phyloP scores from a whole-genome alignment of 1,140 invertebrate genomes.

The Drosophila quadrilineata region DNA sequence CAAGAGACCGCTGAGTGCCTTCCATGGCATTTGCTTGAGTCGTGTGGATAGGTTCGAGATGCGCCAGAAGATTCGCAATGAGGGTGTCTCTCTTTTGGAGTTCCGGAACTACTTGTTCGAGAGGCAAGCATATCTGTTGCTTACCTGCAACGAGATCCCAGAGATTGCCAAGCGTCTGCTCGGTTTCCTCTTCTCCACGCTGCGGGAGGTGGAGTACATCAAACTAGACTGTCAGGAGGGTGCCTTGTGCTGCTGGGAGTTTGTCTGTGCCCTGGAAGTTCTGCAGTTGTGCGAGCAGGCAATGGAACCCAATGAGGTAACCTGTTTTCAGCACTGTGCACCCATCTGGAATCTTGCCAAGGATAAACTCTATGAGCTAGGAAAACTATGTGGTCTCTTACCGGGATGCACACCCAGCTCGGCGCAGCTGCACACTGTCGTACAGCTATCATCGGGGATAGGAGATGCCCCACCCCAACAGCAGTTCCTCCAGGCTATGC shows the following conservation, averaged over 20 bases:
- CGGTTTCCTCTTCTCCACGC: conserved; percentile 73
- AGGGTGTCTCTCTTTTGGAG: conserved; percentile 90
- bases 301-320: conserved; percentile 84
- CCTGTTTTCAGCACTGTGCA: conserved; percentile 91
- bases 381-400: conserved; percentile 94
- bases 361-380: conserved; percentile 94
- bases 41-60: conserved; percentile 86
- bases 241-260: conserved; percentile 95
- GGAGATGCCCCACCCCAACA: conserved; percentile 84
- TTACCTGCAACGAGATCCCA: conserved; percentile 64
- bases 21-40: conserved; percentile 90
- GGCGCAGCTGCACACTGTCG: conserved; percentile 93
- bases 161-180: conserved; percentile 75
- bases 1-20: conserved; percentile 88
- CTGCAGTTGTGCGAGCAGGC: conserved; percentile 89
- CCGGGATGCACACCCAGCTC: conserved; percentile 91
- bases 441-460: conserved; percentile 94
- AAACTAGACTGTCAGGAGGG: conserved; percentile 86
- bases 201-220: conserved; percentile 74
- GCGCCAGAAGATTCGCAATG: conserved; percentile 87
- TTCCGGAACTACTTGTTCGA: conserved; percentile 97
- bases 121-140: conserved; percentile 88
- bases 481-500: conserved; percentile 64
- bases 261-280: conserved; percentile 94
- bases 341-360: conserved; percentile 95